Evolutionary conservation across 2,113 vertebrate species (phyloP).

Genomic region (Coptodon bakossiorum): DNA sequence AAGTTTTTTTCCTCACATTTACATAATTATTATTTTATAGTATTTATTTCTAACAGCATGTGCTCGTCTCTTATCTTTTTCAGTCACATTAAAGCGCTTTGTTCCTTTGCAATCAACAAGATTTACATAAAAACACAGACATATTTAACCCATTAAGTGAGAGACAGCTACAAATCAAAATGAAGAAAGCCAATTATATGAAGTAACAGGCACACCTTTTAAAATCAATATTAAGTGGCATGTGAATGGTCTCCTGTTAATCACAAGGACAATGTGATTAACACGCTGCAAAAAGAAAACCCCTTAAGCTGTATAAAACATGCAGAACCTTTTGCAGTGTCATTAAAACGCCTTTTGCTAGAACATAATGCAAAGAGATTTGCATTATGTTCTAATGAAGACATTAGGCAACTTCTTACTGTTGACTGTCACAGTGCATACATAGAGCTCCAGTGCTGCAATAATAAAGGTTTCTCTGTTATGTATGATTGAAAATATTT

Average conservation of each 20-base stretch:
- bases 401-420: not conserved
- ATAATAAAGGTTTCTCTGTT: not conserved
- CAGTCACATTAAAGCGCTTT: not conserved
- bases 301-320: not conserved
- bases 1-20: not conserved
- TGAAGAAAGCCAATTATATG: not conserved
- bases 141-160: not conserved
- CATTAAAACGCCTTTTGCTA: not conserved
- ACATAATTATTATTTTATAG: not conserved
- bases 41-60: not conserved
- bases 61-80: fast-evolving
- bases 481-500: fast-evolving
- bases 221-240: not conserved
- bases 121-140: not conserved
- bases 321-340: not conserved
- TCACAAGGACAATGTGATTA: not conserved
- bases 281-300: not conserved
- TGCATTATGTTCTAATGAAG: not conserved
- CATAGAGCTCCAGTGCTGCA: fast-evolving
- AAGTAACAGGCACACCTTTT: fast-evolving
- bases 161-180: not conserved
- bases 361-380: not conserved
- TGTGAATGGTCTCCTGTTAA: not conserved
- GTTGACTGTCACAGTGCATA: not conserved
- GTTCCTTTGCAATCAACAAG: fast-evolving